Percentiles rank a stretch among this genome's conserved stretches.
Conservation (phyloP, 2,797 vertebrate genomes). For the Buceros bicornis region DNA sequence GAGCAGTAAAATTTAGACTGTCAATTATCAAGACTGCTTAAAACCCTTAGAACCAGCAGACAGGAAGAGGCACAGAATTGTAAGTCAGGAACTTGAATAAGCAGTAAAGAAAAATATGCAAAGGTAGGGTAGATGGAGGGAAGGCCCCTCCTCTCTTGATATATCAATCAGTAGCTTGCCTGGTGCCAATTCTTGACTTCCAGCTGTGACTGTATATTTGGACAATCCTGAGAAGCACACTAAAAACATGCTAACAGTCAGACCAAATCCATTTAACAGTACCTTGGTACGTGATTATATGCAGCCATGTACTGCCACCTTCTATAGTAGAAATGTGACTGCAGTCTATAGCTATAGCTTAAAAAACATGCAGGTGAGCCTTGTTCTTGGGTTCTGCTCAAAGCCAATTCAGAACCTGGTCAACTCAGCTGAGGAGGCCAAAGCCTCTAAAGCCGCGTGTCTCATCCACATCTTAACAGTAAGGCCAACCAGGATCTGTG, state of each 20-base stretch:
- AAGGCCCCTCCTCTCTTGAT: background rate
- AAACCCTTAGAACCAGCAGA: conserved; percentile 37
- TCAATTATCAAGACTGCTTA: conserved; percentile 57
- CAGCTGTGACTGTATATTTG: background rate
- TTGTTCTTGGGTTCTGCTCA: background rate
- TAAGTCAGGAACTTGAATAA: conserved; percentile 31
- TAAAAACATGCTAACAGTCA: background rate
- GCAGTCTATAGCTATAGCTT: background rate
- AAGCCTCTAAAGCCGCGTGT: background rate
- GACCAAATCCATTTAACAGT: background rate
- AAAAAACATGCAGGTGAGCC: background rate
- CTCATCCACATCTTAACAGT: background rate
- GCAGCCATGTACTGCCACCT: background rate
- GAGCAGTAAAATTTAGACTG: conserved; percentile 63
- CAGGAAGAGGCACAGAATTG: background rate
- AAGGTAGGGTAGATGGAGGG: background rate
- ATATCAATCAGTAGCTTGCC: background rate
- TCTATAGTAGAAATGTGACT: background rate
- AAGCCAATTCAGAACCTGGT: background rate
- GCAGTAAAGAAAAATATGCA: background rate
- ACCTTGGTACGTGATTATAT: background rate
- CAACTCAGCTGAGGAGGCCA: background rate
- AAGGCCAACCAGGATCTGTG: background rate
- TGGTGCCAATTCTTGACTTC: background rate
- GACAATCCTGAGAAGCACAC: background rate